Conservation (phyloP, 2,797 vertebrate genomes). For the Diceros bicornis region DNA sequence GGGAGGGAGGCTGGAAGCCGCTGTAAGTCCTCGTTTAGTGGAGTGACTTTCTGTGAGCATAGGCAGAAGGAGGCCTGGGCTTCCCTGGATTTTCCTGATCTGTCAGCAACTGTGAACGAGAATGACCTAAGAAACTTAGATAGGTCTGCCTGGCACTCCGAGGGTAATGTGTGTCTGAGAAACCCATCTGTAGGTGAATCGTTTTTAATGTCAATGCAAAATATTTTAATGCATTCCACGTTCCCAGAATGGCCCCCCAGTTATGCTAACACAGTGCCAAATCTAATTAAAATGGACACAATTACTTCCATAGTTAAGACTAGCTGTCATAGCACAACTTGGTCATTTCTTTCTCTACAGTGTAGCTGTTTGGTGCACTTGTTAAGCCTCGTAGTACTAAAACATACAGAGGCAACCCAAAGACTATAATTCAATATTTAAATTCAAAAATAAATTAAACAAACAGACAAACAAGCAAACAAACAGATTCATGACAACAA, state of each 20-base stretch:
- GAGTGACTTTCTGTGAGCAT: not conserved
- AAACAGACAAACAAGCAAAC: not conserved
- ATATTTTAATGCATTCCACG: not conserved
- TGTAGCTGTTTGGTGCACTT: not conserved
- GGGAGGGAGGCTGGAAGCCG: not conserved
- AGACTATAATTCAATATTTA: not conserved
- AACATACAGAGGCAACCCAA: not conserved
- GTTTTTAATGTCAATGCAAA: not conserved
- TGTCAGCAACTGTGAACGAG: not conserved
- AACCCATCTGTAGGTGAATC: not conserved
- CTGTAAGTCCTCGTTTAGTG: not conserved
- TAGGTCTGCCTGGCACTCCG: not conserved
- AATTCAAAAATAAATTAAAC: not conserved
- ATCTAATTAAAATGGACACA: slow-evolving; percentile 11
- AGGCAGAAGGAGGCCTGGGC: not conserved
- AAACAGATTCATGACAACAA: not conserved
- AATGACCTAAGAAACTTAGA: not conserved
- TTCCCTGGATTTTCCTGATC: not conserved
- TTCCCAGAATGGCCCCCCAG: not conserved
- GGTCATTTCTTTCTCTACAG: not conserved
- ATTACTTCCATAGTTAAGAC: not conserved
- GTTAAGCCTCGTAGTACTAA: not conserved
- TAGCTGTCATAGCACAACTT: not conserved
- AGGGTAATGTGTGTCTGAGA: not conserved
- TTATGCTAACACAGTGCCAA: not conserved